Percentiles rank a stretch among this genome's conserved stretches.
Conservation (phyloP, 2,888 invertebrate species). For the Temnothorax ravouxi region DNA sequence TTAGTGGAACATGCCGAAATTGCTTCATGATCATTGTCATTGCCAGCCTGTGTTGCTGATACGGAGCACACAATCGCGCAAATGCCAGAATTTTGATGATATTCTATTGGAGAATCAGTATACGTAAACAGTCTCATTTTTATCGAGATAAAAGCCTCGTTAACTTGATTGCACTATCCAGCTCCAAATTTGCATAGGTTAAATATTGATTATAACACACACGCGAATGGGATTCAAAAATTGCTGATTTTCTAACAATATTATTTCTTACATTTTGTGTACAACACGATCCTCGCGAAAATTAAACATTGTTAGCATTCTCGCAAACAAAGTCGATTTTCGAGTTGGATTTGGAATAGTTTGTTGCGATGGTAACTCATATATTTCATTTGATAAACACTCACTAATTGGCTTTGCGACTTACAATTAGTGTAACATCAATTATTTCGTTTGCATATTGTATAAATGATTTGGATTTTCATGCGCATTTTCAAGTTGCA, state of each 20-base stretch:
- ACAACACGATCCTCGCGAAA: background rate
- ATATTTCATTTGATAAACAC: slow-evolving; percentile 8
- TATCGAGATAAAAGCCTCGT: background rate
- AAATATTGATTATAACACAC: background rate
- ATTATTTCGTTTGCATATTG: background rate
- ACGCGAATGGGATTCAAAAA: background rate
- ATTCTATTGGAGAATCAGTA: background rate
- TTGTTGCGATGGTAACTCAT: background rate
- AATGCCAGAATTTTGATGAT: slow-evolving; percentile 28
- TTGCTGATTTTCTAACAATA: background rate
- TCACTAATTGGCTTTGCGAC: slow-evolving; percentile 24
- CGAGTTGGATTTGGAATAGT: background rate
- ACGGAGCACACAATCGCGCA: slow-evolving; percentile 45
- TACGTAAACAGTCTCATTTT: background rate
- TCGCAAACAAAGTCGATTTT: background rate
- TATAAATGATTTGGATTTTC: background rate
- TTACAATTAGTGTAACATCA: slow-evolving; percentile 1
- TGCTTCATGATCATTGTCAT: slow-evolving; percentile 70
- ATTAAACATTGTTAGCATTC: slow-evolving; percentile 22
- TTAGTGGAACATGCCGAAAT: slow-evolving; percentile 65
- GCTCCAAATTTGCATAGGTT: background rate
- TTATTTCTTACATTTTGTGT: slow-evolving; percentile 1
- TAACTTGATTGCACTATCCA: background rate
- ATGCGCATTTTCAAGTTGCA: background rate
- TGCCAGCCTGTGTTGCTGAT: slow-evolving; percentile 55